Evolutionary conservation across 2,113 vertebrate species (phyloP), one percentile per base, ranked within the genome.

Genomic region (Orthonyx spaldingii): DNA sequence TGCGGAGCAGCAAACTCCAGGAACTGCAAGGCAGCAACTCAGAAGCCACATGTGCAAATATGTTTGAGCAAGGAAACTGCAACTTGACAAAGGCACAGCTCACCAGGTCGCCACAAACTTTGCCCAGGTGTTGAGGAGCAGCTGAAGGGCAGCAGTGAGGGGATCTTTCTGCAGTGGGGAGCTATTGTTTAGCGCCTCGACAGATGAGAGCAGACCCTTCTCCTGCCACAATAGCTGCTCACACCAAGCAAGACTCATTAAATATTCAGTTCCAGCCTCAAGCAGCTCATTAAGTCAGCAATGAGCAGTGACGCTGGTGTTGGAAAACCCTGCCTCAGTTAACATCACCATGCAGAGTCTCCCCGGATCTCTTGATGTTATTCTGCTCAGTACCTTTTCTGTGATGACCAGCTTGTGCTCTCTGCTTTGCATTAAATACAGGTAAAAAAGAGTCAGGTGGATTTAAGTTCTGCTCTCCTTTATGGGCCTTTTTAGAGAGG

Each of bases 401-500:
- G 92, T 97, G 98, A 99, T 99, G 98, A 98, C 98, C 98, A 98
- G 98, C 95, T 96, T 98, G 93, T 99, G 98, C 97, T 99, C 98
- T 85, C 97, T 99, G 93, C 98, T 98, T 97, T 99, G 98, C 98
- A 93, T 98, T 95, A 98, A 98, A 97, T 99, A 98, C 98, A 99
- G 98, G 98, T 99, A 99, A 88, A 87, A 89, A 94, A 66, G 49
- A 49, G 60, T 61, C 79, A 96, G 81, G 90, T 84, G 75, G 65
- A 71, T n/a, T 88, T 66, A 35, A 84, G 90, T 61, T 89, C 72
- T 89, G 44, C 92, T 97, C 6, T 92, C 94, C 90, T 92, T 82
- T 80, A 50, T 15, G 82, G 91, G 81, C 94, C 96, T 84, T 89
- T 90, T 70, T 55, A 80, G 83, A 93, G 86, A 81, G 44, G 71